A percentile compares a stretch with the other conserved stretches of the same genome.
Conservation (phyloP, 1,140 invertebrate genomes). For the Sycophila sp. region DNA sequence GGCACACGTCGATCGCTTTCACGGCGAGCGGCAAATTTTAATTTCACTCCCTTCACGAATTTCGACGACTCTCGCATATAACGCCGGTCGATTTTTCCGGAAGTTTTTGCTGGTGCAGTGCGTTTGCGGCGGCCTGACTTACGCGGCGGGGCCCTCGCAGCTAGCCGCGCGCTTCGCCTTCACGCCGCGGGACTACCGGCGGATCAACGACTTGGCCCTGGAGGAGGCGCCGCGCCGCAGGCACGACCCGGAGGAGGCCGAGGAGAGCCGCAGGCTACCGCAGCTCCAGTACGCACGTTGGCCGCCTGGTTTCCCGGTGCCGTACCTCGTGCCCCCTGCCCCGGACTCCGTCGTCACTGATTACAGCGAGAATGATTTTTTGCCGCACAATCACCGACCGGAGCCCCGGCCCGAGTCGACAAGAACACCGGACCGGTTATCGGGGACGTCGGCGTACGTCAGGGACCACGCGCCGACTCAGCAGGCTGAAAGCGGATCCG, state of each 20-base stretch:
- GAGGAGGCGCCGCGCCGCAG: not conserved
- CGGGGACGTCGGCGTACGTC: slow-evolving; percentile 44
- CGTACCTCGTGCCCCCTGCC: slow-evolving; percentile 4
- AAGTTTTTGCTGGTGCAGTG: slow-evolving; percentile 3
- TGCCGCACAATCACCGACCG: slow-evolving; percentile 26
- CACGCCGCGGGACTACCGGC: not conserved
- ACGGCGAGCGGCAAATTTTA: not conserved
- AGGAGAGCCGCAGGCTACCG: not conserved
- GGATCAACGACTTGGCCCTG: not conserved
- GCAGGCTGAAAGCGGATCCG: not conserved
- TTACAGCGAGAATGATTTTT: not conserved
- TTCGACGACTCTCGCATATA: no score
- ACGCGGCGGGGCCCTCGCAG: no score
- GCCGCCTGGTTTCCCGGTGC: no score
- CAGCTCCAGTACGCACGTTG: not conserved
- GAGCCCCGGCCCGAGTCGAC: not conserved
- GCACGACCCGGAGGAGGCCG: not conserved
- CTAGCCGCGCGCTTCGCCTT: not conserved
- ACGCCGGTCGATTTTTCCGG: not conserved
- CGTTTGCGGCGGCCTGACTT: not conserved
- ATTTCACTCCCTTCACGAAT: no score
- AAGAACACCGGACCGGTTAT: slow-evolving; percentile 19
- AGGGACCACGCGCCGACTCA: slow-evolving; percentile 48
- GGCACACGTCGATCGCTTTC: no score
- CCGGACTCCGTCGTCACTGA: not conserved